Percentiles rank a stretch among this genome's conserved stretches.
These are phyloP conservation scores for Allygus modestus DNA, from an alignment of 2,888 invertebrate genomes.

Conservation along the genomic window DNA sequence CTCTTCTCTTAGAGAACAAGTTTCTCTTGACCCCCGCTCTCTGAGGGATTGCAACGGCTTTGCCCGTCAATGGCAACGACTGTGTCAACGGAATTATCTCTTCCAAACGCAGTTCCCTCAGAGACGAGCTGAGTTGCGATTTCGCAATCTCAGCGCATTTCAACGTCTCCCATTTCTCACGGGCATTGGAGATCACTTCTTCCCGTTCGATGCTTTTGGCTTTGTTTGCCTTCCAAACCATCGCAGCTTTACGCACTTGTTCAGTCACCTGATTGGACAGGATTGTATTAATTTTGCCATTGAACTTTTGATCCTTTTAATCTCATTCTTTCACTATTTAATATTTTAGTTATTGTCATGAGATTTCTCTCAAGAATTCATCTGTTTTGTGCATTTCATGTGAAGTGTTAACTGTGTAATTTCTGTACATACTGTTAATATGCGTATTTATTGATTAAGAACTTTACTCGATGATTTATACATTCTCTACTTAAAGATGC, in stretches of 20 bases:
- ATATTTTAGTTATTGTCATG: too few relatives aligned
- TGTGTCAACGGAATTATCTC: slow-evolving; percentile 23
- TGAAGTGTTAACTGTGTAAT: too few relatives aligned
- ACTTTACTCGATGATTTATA: too few relatives aligned
- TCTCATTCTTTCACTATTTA: neutral
- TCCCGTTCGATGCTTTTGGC: slow-evolving; percentile 76
- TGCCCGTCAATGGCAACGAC: slow-evolving; percentile 57
- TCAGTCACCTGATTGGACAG: slow-evolving; percentile 69
- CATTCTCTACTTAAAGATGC: too few relatives aligned
- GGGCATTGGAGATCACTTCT: slow-evolving; percentile 83
- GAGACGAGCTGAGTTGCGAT: slow-evolving; percentile 8
- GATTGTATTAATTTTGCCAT: slow-evolving; percentile 22
- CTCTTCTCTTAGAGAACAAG: slow-evolving; percentile 50
- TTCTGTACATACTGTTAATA: too few relatives aligned
- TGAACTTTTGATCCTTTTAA: neutral
- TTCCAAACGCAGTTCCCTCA: slow-evolving; percentile 28
- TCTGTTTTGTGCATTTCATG: too few relatives aligned
- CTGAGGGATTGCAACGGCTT: slow-evolving; percentile 53
- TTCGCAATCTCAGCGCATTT: slow-evolving; percentile 75
- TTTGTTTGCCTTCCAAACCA: slow-evolving; percentile 88
- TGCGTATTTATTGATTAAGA: too few relatives aligned
- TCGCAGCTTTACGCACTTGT: slow-evolving; percentile 83
- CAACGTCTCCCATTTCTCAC: slow-evolving; percentile 91
- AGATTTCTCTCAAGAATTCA: too few relatives aligned
- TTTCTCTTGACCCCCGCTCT: slow-evolving; percentile 58